Evolutionary conservation across 2,797 vertebrate genomes (phyloP), one percentile per base, ranked within the genome.

Genomic region (Cuniculus paca): DNA sequence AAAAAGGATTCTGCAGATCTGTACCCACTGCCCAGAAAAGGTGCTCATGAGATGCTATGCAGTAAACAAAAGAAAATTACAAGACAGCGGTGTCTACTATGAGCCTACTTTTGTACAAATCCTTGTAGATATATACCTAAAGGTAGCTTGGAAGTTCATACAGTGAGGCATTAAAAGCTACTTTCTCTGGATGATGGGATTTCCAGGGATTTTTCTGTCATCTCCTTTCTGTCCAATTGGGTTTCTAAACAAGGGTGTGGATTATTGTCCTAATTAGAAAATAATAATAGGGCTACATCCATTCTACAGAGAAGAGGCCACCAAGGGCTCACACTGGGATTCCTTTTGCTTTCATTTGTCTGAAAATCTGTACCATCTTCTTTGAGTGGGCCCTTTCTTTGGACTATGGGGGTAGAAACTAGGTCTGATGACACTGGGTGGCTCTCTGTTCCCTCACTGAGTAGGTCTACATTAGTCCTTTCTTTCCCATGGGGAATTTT

Each of bases 321-420:
- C 22, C 0, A 5, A n/a, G 16, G 2, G 24, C 42, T 31, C 45
- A 8, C 5, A 1, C 6, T 6, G 0, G 0, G 39, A 22, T 3
- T 5, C 31, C 19, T 36, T 48, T 45, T 17, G 10, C 16, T 60
- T 77, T 8, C 16, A 0, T 72, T 31, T 65, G 5, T 85, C 81
- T 54, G 3, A 80, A 50, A 60, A 74, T 4, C 36, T 0, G 22
- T 31, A 9, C 17, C 12, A 1, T 48, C 10, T 72, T 31, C 39
- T 81, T 8, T 6, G 6, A 42, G 16, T 1, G 52, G 16, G 24
- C 19, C 13, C n/a, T 68, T 81, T 42, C 52, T 78, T 20, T 80
- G 70, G 24, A 19, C 6, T 0, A 2, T 28, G 22, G 39, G 61
- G 42, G 6, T 12, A 2, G 81, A 22, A 20, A 31, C 24, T 4